Evolutionary conservation across 2,797 vertebrate genomes (phyloP), one percentile per base, ranked within the genome.

Genomic region (Mormyrops attenuatus): DNA sequence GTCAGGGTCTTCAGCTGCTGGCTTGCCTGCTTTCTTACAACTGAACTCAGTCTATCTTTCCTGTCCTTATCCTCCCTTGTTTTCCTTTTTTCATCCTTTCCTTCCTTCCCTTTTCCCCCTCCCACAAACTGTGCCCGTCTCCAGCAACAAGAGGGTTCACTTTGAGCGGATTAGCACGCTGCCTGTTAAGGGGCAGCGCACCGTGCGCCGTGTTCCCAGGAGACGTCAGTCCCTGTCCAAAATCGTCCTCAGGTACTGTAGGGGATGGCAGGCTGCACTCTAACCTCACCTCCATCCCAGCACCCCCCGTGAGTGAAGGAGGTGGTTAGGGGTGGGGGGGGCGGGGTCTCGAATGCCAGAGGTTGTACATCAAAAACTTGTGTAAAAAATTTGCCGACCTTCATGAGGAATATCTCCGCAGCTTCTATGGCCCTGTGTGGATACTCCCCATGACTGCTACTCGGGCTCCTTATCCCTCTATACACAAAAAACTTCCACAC

Each of bases 131-230:
- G 89, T 90, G 69, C 88, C 88, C 90, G 90, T 93, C 5, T 92
- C 90, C 95, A 95, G 95, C 95, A 97, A 95, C 94, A 98, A 97
- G 93, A 96, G 96, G 94, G 98, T 99, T 77, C 97, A 90, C 90
- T 99, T 98, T 95, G 96, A 98, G 92, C 96, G 95, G 90, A 96
- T 97, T 95, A 98, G 97, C 94, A 99, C 98, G 22, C 94, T 99
- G 92, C 97, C 98, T 41, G 92, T 96, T 88, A 95, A 95, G 88
- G 97, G 98, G 91, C 95, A 95, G 93, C 96, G 94, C 93, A 94
- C 93, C 92, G 96, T 96, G 92, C 94, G 94, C 94, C 97, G 96
- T 90, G 95, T 93, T 91, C 95, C 96, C 90, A 95, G 96, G 87
- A 97, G 97, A 94, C 96, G 95, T 90, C 97, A 96, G 94, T 97